Evolutionary conservation across 2,797 vertebrate species (phyloP), one percentile per base, ranked within the genome.

Genomic region (Sebastes hopkinsi): DNA sequence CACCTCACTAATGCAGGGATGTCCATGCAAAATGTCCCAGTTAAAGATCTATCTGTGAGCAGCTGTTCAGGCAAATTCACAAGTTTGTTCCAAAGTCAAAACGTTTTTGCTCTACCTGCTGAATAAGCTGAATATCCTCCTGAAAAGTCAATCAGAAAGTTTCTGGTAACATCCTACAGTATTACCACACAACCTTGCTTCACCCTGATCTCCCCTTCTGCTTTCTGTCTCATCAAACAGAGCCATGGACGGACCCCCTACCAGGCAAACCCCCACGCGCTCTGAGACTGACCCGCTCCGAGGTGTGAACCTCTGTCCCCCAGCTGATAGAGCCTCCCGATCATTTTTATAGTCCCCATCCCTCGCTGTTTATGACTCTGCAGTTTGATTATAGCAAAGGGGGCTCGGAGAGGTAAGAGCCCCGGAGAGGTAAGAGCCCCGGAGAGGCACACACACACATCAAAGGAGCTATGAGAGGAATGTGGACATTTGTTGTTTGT

Each of bases 391-490:
- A 93, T 80, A 90, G 86, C 76, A 65, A 81, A 87, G 69, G 67
- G 78, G 69, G 64, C 64, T 74, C n/a, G 59, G 80, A 88, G 88
- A 83, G 61, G 77, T 80, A 85, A 89, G 85, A 87, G 77, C 71
- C 77, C 72, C 62, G 10, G 30, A 87, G 77, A 89, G 71, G 64
- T 80, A 85, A 89, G 85, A 87, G 77, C 71, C 77, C 72, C 62
- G 10, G 30, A 87, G 77, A 89, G 71, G 64, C 60, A 65, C 69
- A 66, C 67, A 65, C 72, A 65, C 68, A 84, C 94, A 92, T 95
- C 94, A 95, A 95, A 95, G 94, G 67, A 81, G 84, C 89, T 84
- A 88, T 88, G 87, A 85, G 88, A 91, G 91, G 92, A 94, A 94
- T 93, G 93, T 90, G 86, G 87, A 87, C 89, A 86, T 92, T 94